Conservation (phyloP, 2,888 invertebrate genomes). For the Parasteatoda lunata region DNA sequence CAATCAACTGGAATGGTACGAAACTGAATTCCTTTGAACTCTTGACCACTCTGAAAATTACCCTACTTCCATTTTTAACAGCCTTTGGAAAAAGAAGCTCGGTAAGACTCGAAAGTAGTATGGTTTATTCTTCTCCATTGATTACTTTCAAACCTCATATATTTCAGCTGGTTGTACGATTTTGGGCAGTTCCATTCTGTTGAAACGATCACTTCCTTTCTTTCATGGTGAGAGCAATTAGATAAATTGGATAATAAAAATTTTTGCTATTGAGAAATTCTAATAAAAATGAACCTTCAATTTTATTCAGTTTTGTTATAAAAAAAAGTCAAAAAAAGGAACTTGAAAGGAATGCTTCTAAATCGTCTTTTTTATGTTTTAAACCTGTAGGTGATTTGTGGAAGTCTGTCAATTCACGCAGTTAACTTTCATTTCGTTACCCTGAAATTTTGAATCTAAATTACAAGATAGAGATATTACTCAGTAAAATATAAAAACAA, state of each 20-base stretch:
- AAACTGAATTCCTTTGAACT: constrained; percentile 47
- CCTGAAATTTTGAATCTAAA: too few relatives aligned
- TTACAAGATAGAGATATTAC: too few relatives aligned
- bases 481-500: too few relatives aligned
- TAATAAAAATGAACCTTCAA: constrained; percentile 10
- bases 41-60: constrained; percentile 52
- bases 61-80: constrained; percentile 24
- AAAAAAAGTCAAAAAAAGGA: too few relatives aligned
- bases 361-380: too few relatives aligned
- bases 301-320: not conserved
- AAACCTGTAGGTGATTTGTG: too few relatives aligned
- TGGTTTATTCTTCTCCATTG: constrained; percentile 32
- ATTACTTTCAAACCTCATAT: constrained; percentile 36
- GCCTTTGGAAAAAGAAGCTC: constrained; percentile 16
- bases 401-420: too few relatives aligned
- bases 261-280: constrained; percentile 9
- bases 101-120: not conserved
- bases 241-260: constrained; percentile 47
- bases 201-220: not conserved
- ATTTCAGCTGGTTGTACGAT: constrained; percentile 27
- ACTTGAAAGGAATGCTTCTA: too few relatives aligned
- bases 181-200: constrained; percentile 27
- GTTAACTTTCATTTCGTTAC: too few relatives aligned
- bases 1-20: constrained; percentile 53
- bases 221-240: constrained; percentile 35